A percentile compares a stretch with the other conserved stretches of the same genome.
Evolutionary conservation across 2,888 invertebrate genomes (phyloP).

Genomic region (Diaperis boleti): DNA sequence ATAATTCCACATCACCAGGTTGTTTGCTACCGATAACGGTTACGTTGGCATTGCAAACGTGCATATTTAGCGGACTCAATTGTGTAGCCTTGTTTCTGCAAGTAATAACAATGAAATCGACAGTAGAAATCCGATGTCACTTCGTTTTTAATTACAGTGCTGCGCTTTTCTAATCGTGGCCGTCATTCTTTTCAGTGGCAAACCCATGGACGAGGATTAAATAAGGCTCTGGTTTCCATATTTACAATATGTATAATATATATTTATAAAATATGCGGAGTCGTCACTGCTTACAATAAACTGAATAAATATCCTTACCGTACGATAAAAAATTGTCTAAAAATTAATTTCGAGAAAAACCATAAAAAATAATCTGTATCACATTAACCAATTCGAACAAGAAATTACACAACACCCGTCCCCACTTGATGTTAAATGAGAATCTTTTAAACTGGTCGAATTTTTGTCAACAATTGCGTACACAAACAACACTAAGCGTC

Average conservation of each 20-base stretch:
- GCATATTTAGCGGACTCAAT: slow-evolving; percentile 33
- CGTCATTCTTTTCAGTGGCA: slow-evolving; percentile 22
- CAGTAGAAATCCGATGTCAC: slow-evolving; percentile 1
- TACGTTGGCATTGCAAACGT: slow-evolving; percentile 25
- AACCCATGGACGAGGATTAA: neutral
- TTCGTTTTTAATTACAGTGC: slow-evolving; percentile 23
- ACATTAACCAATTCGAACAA: slow-evolving; percentile 25
- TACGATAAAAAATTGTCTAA: slow-evolving; percentile 17
- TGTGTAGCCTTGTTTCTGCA: slow-evolving; percentile 26
- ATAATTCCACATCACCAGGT: slow-evolving; percentile 22
- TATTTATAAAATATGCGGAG: slow-evolving; percentile 38
- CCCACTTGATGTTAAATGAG: slow-evolving; percentile 12
- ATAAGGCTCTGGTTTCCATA: slow-evolving; percentile 21
- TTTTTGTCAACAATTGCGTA: slow-evolving; percentile 13
- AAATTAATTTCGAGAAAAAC: slow-evolving; percentile 13
- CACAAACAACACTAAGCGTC: slow-evolving; percentile 33
- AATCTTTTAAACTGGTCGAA: slow-evolving; percentile 24
- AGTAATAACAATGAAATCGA: slow-evolving; percentile 34
- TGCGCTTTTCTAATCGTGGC: slow-evolving; percentile 23
- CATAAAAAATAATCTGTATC: slow-evolving; percentile 22
- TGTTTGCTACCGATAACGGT: slow-evolving; percentile 22
- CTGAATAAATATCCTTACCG: slow-evolving; percentile 17
- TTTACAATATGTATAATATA: slow-evolving; percentile 38
- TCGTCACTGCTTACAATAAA: slow-evolving; percentile 34
- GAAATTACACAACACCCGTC: slow-evolving; percentile 10